Conservation (phyloP, 2,113 vertebrate genomes). For the Actenoides hombroni region DNA sequence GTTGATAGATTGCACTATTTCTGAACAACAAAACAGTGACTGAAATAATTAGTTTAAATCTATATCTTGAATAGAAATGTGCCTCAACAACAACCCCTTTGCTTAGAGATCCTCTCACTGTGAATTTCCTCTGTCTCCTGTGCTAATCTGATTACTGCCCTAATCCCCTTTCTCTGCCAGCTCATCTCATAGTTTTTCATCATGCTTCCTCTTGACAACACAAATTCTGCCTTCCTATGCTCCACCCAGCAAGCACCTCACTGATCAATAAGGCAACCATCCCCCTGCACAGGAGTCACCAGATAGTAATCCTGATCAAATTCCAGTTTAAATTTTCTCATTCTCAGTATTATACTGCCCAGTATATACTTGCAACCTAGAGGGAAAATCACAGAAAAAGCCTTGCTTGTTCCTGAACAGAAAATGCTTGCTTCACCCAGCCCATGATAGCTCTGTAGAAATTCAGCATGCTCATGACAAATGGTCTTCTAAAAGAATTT, state of each 20-base stretch:
- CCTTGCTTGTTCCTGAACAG: neutral
- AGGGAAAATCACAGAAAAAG: neutral
- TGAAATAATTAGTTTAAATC: neutral
- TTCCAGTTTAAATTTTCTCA: rapidly evolving
- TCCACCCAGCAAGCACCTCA: neutral
- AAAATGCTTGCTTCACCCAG: neutral
- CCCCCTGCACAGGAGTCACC: neutral
- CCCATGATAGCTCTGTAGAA: neutral
- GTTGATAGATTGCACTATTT: neutral
- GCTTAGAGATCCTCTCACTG: neutral
- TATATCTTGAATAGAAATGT: neutral
- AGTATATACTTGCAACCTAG: neutral
- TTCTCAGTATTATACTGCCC: neutral
- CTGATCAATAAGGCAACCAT: neutral
- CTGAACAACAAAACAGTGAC: neutral
- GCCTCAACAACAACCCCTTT: neutral
- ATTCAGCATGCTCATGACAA: neutral
- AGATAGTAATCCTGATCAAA: rapidly evolving
- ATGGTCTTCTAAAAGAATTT: neutral
- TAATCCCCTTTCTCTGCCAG: neutral
- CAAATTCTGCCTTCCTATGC: neutral
- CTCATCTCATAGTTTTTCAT: neutral
- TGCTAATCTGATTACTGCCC: neutral
- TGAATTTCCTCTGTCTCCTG: neutral
- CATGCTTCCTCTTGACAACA: neutral